Evolutionary conservation across 2,113 vertebrate genomes (phyloP).

Genomic region (Rana temporaria): DNA sequence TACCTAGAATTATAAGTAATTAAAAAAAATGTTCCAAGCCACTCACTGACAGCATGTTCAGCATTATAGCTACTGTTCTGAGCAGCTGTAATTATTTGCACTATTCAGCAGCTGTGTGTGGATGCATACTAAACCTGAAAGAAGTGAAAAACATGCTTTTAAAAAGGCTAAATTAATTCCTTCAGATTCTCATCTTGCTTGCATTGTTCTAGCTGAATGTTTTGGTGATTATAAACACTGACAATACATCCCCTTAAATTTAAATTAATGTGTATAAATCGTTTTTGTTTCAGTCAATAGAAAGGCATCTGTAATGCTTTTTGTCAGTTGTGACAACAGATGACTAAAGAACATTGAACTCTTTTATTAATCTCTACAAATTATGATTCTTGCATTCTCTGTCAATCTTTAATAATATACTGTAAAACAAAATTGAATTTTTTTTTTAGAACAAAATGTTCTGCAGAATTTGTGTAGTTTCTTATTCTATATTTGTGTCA

Average conservation of each 20-base stretch:
- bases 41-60: too few relatives aligned
- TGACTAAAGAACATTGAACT: constrained; percentile 8
- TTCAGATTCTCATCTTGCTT: too few relatives aligned
- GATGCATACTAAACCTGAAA: too few relatives aligned
- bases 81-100: too few relatives aligned
- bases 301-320: constrained; percentile 9
- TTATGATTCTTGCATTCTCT: neutral
- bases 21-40: too few relatives aligned
- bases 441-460: neutral
- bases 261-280: neutral
- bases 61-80: too few relatives aligned
- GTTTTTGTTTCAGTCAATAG: neutral
- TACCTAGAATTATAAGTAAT: too few relatives aligned
- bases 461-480: neutral
- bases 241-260: neutral
- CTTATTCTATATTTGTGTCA: neutral
- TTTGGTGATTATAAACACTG: neutral
- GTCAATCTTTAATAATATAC: neutral
- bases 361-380: constrained; percentile 21
- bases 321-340: constrained; percentile 15
- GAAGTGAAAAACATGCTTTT: too few relatives aligned
- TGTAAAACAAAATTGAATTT: too few relatives aligned
- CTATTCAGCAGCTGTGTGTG: too few relatives aligned
- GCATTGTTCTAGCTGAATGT: neutral
- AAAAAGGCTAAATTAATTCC: too few relatives aligned